Evolutionary conservation across 2,797 vertebrate genomes (phyloP).

Genomic region (Pitangus sulphuratus): DNA sequence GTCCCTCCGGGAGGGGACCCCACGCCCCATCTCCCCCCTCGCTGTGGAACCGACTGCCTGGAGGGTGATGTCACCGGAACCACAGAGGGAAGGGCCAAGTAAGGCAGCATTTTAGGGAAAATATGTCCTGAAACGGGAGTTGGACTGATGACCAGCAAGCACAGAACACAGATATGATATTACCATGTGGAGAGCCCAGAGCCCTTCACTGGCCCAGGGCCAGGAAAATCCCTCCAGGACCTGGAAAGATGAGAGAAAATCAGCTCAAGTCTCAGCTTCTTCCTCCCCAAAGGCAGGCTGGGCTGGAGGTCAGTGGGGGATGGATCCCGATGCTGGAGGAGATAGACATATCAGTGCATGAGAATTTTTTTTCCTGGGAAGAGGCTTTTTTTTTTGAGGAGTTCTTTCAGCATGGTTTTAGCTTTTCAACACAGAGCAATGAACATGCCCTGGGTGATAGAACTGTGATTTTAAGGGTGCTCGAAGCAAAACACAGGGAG

Average conservation of each 20-base stretch:
- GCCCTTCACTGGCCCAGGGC: rapidly evolving
- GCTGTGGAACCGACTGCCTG: not conserved
- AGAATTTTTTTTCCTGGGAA: not conserved
- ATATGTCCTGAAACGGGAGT: slow-evolving; percentile 53
- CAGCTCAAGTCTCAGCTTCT: not conserved
- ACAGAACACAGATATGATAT: not conserved
- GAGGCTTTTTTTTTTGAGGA: not conserved
- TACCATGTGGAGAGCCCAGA: not conserved
- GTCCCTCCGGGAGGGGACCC: not conserved
- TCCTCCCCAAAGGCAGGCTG: not conserved
- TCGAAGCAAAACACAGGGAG: rapidly evolving
- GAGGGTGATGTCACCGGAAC: slow-evolving; percentile 35
- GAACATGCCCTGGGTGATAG: not conserved
- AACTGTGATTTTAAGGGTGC: not conserved
- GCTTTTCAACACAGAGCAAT: not conserved
- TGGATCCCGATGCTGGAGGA: not conserved
- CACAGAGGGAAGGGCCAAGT: slow-evolving; percentile 12
- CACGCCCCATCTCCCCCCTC: rapidly evolving
- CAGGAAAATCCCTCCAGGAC: not conserved
- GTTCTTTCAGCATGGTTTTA: not conserved
- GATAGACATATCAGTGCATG: not conserved
- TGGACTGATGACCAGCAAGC: not conserved
- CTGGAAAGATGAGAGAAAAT: not conserved
- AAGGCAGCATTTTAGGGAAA: slow-evolving; percentile 18
- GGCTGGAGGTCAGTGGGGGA: not conserved